Evolutionary conservation across 1,140 invertebrate genomes (phyloP).

Genomic region (Lucilia sericata): DNA sequence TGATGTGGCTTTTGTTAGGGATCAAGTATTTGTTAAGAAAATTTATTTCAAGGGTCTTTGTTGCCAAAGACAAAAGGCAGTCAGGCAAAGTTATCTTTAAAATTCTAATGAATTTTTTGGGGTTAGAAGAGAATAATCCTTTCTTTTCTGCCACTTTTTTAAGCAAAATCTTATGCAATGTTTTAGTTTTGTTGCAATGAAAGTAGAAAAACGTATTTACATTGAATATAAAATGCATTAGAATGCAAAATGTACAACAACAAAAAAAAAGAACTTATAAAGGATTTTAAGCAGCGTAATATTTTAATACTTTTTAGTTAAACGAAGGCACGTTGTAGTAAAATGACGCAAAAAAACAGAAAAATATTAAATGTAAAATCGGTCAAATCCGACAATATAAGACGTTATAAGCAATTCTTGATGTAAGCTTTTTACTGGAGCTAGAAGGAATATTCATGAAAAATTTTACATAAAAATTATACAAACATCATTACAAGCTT

Average conservation of each 20-base stretch:
- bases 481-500: too few relatives aligned
- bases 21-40: not conserved
- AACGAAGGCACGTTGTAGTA: not conserved
- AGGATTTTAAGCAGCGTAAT: constrained; percentile 12
- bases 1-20: not conserved
- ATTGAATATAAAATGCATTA: constrained; percentile 11
- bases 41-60: not conserved
- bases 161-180: not conserved
- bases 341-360: not conserved
- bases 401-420: too few relatives aligned
- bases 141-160: too few relatives aligned
- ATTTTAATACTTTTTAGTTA: constrained; percentile 12
- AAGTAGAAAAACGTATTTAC: not conserved
- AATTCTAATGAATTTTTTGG: constrained; percentile 14
- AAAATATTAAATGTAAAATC: not conserved
- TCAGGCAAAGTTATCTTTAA: not conserved
- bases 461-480: too few relatives aligned
- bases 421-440: too few relatives aligned
- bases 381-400: too few relatives aligned
- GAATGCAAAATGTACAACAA: not conserved
- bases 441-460: too few relatives aligned
- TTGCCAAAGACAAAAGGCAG: not conserved
- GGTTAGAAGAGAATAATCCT: not conserved
- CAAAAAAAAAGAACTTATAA: not conserved
- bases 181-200: too few relatives aligned